A percentile compares a stretch with the other conserved stretches of the same genome.
These are phyloP conservation scores for Stenoptilia bipunctidactyla DNA, from an alignment of 2,888 invertebrate species.

Conservation along the genomic window DNA sequence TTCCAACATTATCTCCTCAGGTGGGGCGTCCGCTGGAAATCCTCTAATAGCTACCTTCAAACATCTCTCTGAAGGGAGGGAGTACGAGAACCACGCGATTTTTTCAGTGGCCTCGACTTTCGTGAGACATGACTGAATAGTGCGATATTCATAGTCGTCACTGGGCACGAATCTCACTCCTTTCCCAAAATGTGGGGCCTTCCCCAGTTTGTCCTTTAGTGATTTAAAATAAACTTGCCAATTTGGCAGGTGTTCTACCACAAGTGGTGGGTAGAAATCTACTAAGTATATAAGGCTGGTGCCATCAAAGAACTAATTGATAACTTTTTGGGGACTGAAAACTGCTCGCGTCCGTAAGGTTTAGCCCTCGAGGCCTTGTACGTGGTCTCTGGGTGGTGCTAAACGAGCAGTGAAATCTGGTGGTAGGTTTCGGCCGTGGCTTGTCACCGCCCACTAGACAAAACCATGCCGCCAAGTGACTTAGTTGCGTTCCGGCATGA, in stretches of 20 bases:
- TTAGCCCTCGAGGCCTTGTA: too few species aligned
- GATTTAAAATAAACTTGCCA: too few species aligned
- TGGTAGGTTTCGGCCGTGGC: too few species aligned
- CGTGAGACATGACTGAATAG: constrained; percentile 13
- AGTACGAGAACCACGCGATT: constrained; percentile 15
- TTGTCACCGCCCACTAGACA: too few species aligned
- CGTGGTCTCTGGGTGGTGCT: too few species aligned
- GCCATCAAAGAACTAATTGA: too few species aligned
- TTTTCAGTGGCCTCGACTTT: constrained; percentile 2
- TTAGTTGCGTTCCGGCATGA: too few species aligned
- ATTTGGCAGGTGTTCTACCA: constrained; percentile 15
- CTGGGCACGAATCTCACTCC: constrained; percentile 15
- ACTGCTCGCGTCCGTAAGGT: too few species aligned
- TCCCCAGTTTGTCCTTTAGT: constrained; percentile 5
- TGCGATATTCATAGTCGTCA: constrained; percentile 12
- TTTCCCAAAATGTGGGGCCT: constrained; percentile 5
- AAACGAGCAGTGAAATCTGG: too few species aligned
- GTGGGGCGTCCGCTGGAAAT: constrained; percentile 13
- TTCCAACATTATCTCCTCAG: constrained; percentile 3
- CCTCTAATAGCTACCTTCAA: constrained; percentile 15
- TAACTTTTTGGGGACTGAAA: too few species aligned
- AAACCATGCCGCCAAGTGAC: too few species aligned
- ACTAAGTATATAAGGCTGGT: too few species aligned
- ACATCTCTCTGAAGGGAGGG: constrained; percentile 9
- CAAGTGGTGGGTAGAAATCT: constrained; percentile 15